phyloP scores from a whole-genome alignment of 2,888 invertebrate species.

The Cephus sareptanus region DNA sequence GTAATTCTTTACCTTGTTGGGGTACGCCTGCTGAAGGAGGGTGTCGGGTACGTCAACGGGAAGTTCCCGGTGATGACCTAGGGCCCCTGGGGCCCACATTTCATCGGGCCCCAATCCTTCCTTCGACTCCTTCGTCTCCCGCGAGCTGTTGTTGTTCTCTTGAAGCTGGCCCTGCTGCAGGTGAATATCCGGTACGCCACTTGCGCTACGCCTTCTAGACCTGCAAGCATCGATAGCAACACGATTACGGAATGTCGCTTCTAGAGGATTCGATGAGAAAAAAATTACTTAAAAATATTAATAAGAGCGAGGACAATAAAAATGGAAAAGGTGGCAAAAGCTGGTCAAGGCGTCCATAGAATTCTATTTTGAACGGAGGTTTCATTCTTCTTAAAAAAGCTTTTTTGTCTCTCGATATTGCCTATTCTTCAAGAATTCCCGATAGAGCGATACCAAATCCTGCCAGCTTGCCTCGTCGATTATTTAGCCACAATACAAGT shows the following conservation, averaged over 20 bases:
- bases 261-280: background rate
- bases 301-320: background rate
- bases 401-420: background rate
- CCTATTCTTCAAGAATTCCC: background rate
- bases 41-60: conserved; percentile 97
- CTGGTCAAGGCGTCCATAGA: background rate
- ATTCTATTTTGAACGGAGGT: background rate
- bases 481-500: background rate
- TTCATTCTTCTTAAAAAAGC: background rate
- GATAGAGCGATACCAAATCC: background rate
- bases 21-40: conserved; percentile 64
- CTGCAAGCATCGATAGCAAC: conserved; percentile 67
- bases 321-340: background rate
- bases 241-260: background rate
- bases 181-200: conserved; percentile 85
- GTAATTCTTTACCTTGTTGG: conserved; percentile 66
- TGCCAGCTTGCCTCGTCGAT: background rate
- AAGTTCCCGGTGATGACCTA: conserved; percentile 95
- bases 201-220: conserved; percentile 83
- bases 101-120: conserved; percentile 66
- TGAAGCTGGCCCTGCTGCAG: conserved; percentile 75
- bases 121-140: conserved; percentile 55
- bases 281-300: background rate
- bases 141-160: conserved; percentile 68
- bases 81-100: conserved; percentile 63